Evolutionary conservation across 2,888 invertebrate genomes (phyloP).

Genomic region (Cyclophora albipunctata): DNA sequence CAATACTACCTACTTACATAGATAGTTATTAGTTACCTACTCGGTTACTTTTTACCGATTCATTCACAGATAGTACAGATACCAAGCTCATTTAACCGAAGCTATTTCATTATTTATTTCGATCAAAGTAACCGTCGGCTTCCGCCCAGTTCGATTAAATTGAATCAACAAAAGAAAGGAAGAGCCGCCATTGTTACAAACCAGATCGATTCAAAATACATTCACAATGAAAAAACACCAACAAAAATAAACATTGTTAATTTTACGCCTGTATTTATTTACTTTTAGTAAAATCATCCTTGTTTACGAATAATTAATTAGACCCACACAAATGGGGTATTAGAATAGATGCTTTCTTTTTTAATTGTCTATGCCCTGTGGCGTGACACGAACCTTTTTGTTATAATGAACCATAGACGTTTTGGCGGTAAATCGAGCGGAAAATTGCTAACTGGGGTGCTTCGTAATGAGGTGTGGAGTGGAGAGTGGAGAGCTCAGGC

Average conservation of each 20-base stretch:
- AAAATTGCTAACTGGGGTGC: conserved; percentile 62
- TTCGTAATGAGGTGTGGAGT: conserved; percentile 31
- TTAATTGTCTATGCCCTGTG: conserved; percentile 50
- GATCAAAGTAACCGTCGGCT: conserved; percentile 20
- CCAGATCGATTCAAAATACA: conserved; percentile 35
- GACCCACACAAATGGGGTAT: conserved; percentile 48
- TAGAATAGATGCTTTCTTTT: conserved; percentile 45
- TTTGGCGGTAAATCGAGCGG: conserved; percentile 67
- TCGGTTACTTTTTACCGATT: too few species aligned
- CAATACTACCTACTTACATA: too few species aligned
- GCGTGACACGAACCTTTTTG: conserved; percentile 51
- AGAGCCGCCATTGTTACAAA: conserved; percentile 34
- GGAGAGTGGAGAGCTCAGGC: background rate
- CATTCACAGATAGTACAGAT: too few species aligned
- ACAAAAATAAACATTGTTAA: conserved; percentile 61
- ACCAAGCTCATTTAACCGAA: too few species aligned
- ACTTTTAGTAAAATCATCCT: conserved; percentile 70
- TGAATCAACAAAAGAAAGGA: conserved; percentile 47
- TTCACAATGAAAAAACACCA: conserved; percentile 34
- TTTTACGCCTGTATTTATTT: conserved; percentile 55
- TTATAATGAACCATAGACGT: conserved; percentile 47
- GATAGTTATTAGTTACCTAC: too few species aligned
- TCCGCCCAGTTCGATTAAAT: conserved; percentile 29
- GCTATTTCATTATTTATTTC: conserved; percentile 7
- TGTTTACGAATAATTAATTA: conserved; percentile 74